Evolutionary conservation across 2,888 invertebrate species (phyloP).

Genomic region (Hydrotaea diabolus): DNA sequence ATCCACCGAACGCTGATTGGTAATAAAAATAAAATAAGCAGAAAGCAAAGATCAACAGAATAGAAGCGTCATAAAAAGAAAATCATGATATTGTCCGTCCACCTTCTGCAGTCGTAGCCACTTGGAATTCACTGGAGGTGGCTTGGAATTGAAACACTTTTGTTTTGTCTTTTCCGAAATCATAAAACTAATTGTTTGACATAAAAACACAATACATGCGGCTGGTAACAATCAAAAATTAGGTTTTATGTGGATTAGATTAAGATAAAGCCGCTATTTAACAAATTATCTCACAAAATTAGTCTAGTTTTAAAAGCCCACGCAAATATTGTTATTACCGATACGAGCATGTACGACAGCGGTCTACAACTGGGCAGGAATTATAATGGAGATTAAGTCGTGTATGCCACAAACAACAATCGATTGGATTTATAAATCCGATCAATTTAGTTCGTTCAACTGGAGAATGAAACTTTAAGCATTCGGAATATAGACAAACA

Average conservation of each 20-base stretch:
- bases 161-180: background rate
- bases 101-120: background rate
- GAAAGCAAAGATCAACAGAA: slow-evolving; percentile 59
- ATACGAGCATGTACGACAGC: background rate
- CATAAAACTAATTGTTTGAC: background rate
- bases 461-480: no score
- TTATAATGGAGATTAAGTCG: no score
- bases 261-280: background rate
- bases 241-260: background rate
- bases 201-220: background rate
- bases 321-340: background rate
- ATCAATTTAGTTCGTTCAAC: no score
- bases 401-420: no score
- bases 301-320: background rate
- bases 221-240: background rate
- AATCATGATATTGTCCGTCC: background rate
- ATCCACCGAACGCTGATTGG: slow-evolving; percentile 69
- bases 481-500: no score
- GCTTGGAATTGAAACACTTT: background rate
- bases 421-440: no score
- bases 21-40: slow-evolving; percentile 78
- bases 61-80: background rate
- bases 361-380: no score
- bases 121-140: background rate
- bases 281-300: background rate